phyloP scores from a whole-genome alignment of 1,140 invertebrate species.

The Copidosoma floridanum region DNA sequence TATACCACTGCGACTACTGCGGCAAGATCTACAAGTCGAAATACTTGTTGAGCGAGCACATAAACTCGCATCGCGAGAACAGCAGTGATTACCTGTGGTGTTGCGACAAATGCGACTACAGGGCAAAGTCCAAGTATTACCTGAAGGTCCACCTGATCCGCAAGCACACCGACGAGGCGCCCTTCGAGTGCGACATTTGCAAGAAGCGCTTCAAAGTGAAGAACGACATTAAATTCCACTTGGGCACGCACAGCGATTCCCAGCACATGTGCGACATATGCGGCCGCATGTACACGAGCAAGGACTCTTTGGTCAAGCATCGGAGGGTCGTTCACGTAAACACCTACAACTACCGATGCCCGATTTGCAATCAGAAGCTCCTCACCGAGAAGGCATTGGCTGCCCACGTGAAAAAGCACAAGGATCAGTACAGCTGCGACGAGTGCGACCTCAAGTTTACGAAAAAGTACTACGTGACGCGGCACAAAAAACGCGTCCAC shows the following conservation, averaged over 20 bases:
- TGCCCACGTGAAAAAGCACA: slow-evolving; percentile 38
- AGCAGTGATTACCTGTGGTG: slow-evolving; percentile 22
- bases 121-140: slow-evolving; percentile 29
- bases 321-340: slow-evolving; percentile 35
- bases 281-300: slow-evolving; percentile 36
- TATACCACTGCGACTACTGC: slow-evolving; percentile 28
- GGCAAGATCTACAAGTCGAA: slow-evolving; percentile 25
- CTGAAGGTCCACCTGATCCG: slow-evolving; percentile 34
- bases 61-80: slow-evolving; percentile 7
- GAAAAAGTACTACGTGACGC: slow-evolving; percentile 34
- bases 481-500: slow-evolving; percentile 42
- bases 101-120: slow-evolving; percentile 39
- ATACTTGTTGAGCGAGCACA: slow-evolving; percentile 7
- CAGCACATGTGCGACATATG: slow-evolving; percentile 43
- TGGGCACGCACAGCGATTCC: slow-evolving; percentile 35
- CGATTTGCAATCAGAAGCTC: slow-evolving; percentile 36
- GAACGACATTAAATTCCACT: slow-evolving; percentile 51
- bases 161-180: slow-evolving; percentile 47
- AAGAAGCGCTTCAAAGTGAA: slow-evolving; percentile 54
- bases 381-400: slow-evolving; percentile 37
- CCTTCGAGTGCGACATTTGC: slow-evolving; percentile 54
- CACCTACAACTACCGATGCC: slow-evolving; percentile 36
- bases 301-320: slow-evolving; percentile 37
- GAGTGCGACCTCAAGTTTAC: slow-evolving; percentile 69
- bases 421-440: slow-evolving; percentile 66